Evolutionary conservation across 2,113 vertebrate species (phyloP).

Genomic region (Phrynosoma blainvillii): DNA sequence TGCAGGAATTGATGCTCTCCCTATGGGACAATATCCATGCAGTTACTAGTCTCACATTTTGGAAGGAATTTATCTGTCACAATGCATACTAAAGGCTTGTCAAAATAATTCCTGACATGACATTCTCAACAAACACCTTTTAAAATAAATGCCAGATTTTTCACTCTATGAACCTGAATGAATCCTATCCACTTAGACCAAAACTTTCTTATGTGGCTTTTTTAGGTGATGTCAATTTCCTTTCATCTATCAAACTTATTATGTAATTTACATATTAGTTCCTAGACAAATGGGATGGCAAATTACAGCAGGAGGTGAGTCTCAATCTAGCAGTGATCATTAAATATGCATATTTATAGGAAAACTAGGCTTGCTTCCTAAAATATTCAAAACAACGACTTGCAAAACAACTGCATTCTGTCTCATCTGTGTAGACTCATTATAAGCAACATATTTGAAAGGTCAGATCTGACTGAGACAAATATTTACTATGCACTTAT

Average conservation of each 20-base stretch:
- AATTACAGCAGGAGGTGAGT: constrained; percentile 24
- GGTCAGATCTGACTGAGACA: constrained; percentile 30
- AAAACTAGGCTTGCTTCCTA: constrained; percentile 38
- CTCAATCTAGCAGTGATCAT: constrained; percentile 40
- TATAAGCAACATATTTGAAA: constrained; percentile 49
- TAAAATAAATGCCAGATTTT: not conserved
- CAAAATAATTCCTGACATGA: not conserved
- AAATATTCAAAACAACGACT: constrained; percentile 45
- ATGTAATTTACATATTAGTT: not conserved
- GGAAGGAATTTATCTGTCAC: not conserved
- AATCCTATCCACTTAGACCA: not conserved
- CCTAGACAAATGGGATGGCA: not conserved
- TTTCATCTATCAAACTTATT: not conserved
- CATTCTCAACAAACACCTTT: not conserved
- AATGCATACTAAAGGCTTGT: not conserved
- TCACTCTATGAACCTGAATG: not conserved
- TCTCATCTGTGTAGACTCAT: constrained; percentile 45
- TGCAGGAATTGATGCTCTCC: not conserved
- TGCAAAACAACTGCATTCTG: constrained; percentile 24
- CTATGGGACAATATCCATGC: not conserved
- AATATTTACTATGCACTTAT: constrained; percentile 2
- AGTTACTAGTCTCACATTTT: not conserved
- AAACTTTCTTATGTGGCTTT: not conserved
- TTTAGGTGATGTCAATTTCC: not conserved
- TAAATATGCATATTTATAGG: constrained; percentile 42